Evolutionary conservation across 2,888 invertebrate genomes (phyloP).

Genomic region (Callosobruchus maculatus): DNA sequence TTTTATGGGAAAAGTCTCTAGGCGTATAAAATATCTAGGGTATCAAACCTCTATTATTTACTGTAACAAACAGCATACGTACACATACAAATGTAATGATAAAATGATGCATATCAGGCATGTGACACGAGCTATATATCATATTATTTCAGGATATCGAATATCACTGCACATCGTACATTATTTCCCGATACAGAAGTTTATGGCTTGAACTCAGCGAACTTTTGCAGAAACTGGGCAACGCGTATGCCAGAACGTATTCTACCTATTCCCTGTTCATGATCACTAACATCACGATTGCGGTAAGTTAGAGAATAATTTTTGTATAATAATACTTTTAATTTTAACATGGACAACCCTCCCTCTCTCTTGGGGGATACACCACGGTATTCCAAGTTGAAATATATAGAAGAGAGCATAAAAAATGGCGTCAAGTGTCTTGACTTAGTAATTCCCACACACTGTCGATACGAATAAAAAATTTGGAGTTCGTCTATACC

Average conservation of each 20-base stretch:
- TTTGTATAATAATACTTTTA: too few relatives aligned
- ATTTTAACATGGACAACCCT: too few relatives aligned
- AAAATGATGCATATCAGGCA: neutral
- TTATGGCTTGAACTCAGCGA: constrained; percentile 66
- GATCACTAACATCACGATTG: constrained; percentile 66
- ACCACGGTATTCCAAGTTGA: too few relatives aligned
- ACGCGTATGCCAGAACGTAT: constrained; percentile 65
- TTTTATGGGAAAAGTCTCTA: neutral
- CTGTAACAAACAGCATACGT: neutral
- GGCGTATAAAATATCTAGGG: neutral
- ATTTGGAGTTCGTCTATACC: too few relatives aligned
- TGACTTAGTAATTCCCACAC: too few relatives aligned
- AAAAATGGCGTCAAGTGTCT: too few relatives aligned
- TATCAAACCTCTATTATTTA: neutral
- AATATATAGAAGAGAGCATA: too few relatives aligned
- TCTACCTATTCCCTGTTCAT: constrained; percentile 65
- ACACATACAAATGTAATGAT: neutral
- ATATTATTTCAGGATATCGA: constrained; percentile 53
- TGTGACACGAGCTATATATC: neutral
- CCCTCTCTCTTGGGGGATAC: too few relatives aligned
- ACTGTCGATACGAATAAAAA: too few relatives aligned
- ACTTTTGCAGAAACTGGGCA: constrained; percentile 61
- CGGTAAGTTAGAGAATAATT: constrained; percentile 42
- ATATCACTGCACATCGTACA: constrained; percentile 53
- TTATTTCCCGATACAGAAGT: constrained; percentile 60